Conservation (phyloP, 1,140 invertebrate species). For the Drosophila rhopaloa region DNA sequence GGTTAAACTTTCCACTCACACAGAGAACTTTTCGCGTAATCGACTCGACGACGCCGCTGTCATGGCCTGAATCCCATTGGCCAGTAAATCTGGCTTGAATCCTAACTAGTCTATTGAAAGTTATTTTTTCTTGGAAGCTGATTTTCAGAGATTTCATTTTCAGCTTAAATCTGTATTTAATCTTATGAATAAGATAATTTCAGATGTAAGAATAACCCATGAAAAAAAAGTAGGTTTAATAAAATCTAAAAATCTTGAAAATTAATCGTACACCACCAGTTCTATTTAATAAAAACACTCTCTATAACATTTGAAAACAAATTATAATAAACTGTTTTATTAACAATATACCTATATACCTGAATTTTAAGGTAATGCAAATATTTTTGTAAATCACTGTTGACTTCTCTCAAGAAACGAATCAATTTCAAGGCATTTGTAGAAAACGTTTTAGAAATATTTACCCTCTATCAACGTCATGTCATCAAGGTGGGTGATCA, state of each 20-base stretch:
- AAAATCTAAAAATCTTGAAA: too few relatives aligned
- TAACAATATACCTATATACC: too few relatives aligned
- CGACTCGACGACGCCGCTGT: conserved; percentile 52
- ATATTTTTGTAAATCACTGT: background rate
- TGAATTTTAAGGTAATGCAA: too few relatives aligned
- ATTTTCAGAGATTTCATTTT: background rate
- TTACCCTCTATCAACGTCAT: conserved; percentile 1
- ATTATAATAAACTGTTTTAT: too few relatives aligned
- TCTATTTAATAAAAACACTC: too few relatives aligned
- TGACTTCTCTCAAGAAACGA: conserved; percentile 9
- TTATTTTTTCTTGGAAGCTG: background rate
- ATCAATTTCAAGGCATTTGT: conserved; percentile 10
- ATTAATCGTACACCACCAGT: too few relatives aligned
- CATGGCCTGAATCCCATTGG: conserved; percentile 28
- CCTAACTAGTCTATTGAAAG: background rate
- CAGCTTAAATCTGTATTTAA: background rate
- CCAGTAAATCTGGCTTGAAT: conserved; percentile 9
- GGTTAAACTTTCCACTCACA: conserved; percentile 57
- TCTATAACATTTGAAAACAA: too few relatives aligned
- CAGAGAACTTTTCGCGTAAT: conserved; percentile 33
- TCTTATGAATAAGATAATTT: too few relatives aligned
- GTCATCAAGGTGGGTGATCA: background rate
- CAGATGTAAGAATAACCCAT: too few relatives aligned
- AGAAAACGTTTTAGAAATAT: background rate
- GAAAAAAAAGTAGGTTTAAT: too few relatives aligned